These are phyloP conservation scores for Nipponia nippon DNA, from an alignment of 2,113 vertebrate genomes.

Conservation along the genomic window DNA sequence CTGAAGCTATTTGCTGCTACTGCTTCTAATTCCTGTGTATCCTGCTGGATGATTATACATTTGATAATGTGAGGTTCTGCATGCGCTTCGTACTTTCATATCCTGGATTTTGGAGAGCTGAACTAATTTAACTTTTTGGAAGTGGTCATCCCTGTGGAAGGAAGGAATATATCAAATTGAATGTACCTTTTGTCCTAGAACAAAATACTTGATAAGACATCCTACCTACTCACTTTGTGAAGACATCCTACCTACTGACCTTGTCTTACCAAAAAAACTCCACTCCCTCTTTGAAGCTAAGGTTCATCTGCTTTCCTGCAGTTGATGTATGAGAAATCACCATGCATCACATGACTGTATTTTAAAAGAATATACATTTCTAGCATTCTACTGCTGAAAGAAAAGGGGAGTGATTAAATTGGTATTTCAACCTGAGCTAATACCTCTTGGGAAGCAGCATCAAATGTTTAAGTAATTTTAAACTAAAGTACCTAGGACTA, in stretches of 20 bases:
- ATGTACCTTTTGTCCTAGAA: neutral
- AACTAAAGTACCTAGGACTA: neutral
- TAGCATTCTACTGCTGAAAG: neutral
- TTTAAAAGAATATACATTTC: neutral
- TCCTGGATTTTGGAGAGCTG: neutral
- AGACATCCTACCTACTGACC: neutral
- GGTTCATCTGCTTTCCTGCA: neutral
- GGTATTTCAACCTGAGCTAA: neutral
- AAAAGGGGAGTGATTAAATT: neutral
- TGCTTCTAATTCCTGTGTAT: neutral
- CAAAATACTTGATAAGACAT: neutral
- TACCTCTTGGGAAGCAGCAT: neutral
- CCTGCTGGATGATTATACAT: neutral
- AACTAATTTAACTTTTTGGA: constrained; percentile 4
- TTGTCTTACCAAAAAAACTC: neutral
- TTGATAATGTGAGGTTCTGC: neutral
- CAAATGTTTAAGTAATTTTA: neutral
- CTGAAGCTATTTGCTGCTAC: neutral
- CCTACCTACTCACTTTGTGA: neutral
- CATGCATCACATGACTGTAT: neutral
- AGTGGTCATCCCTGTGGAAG: neutral
- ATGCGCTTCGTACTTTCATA: neutral
- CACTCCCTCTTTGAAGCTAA: neutral
- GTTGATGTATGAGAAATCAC: neutral
- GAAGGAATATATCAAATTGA: neutral